Conservation (phyloP, 2,113 vertebrate genomes). For the Benitochromis conjunctus region DNA sequence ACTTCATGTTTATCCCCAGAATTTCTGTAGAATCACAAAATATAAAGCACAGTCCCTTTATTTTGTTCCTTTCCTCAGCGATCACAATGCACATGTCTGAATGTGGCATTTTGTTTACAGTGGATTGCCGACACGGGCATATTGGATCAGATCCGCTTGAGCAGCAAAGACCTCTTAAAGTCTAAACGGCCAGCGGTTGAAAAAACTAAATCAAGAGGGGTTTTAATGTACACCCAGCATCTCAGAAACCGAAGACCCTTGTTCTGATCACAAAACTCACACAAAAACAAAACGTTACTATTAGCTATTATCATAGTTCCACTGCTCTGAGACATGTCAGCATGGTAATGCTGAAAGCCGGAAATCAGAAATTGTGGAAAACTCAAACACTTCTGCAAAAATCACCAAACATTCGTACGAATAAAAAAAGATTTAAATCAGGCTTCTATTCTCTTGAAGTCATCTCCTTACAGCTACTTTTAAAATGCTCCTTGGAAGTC, state of each 20-base stretch:
- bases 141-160: not conserved
- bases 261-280: not conserved
- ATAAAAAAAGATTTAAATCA: not conserved
- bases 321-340: not conserved
- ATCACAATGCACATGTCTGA: not conserved
- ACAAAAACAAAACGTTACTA: not conserved
- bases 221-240: not conserved
- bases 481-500: not conserved
- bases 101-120: not conserved
- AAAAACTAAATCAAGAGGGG: not conserved
- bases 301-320: not conserved
- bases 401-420: not conserved
- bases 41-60: not conserved
- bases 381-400: not conserved
- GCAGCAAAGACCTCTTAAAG: not conserved
- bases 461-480: not conserved
- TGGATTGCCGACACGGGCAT: not conserved
- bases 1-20: not conserved
- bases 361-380: not conserved
- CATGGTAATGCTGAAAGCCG: not conserved
- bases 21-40: not conserved
- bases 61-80: not conserved
- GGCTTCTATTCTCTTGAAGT: not conserved
- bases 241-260: not conserved
- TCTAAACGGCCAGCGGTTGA: not conserved